Conservation (phyloP, 2,888 invertebrate genomes). For the Cactoblastis cactorum region DNA sequence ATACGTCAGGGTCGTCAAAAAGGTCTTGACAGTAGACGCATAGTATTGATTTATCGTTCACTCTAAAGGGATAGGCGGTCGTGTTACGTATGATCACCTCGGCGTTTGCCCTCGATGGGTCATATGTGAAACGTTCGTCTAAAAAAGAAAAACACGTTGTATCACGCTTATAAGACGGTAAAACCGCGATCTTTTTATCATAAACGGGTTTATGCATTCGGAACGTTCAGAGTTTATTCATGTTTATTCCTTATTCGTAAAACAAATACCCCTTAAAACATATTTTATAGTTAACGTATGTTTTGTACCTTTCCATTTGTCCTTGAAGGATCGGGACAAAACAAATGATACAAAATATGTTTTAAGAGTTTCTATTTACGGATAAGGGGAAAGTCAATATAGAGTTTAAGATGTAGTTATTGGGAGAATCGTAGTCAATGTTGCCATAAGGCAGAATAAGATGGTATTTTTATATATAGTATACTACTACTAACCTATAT, state of each 20-base stretch:
- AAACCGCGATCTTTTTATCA: not conserved
- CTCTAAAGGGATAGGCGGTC: conserved; percentile 69
- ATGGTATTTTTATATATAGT: not conserved
- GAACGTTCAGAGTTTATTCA: not conserved
- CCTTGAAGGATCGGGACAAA: not conserved
- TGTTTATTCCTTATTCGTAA: too few species aligned
- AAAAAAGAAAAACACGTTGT: conserved; percentile 56
- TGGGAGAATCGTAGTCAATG: not conserved
- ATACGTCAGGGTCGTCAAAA: conserved; percentile 54
- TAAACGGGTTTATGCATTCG: too few species aligned
- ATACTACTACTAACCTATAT: not conserved
- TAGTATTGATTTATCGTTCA: conserved; percentile 63
- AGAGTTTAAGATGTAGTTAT: not conserved
- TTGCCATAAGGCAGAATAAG: conserved; percentile 3
- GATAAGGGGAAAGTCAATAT: too few species aligned
- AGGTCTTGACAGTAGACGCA: conserved; percentile 69
- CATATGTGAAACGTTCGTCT: conserved; percentile 48
- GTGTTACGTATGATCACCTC: conserved; percentile 57
- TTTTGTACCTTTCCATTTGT: too few species aligned
- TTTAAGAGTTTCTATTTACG: too few species aligned
- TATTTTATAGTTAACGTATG: not conserved
- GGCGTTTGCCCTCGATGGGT: conserved; percentile 63
- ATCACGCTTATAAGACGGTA: not conserved
- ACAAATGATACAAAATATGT: too few species aligned
- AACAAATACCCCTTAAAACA: too few species aligned